Evolutionary conservation across 2,888 invertebrate genomes (phyloP), one percentile per base, ranked within the genome.

Genomic region (Halictus ligatus): DNA sequence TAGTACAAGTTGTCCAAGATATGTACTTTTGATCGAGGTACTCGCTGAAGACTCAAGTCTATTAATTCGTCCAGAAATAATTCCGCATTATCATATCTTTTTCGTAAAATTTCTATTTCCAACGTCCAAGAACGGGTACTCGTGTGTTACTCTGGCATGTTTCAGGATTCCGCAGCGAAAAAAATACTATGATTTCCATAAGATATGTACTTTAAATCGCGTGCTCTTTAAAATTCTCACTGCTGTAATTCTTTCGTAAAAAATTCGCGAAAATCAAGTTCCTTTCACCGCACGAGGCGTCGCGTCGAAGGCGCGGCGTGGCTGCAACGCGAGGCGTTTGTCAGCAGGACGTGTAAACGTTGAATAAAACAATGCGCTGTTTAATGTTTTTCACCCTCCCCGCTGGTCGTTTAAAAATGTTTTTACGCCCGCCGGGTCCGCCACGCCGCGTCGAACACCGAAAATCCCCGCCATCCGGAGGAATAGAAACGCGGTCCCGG

Each of bases 281-380:
- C n/a, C 12, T 58, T n/a, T n/a, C 4, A 58, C 58, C 58, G 58
- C 54, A n/a, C 54, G 54, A n/a, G 58, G 13, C 25, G 12, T 1
- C 25, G 29, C 13, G 64, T 15, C 72, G 48, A 25, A 48, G 80
- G 12, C 50, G 46, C 35, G 58, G 18, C 35, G 54, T 29, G 29
- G 29, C 29, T 25, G 12, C 12, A 43, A 10, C 40, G 43, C 43
- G 18, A 15, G 15, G 25, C 50, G 78, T 69, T 78, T 69, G 54
- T 80, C 74, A 50, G 6, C 40, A 21, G 10, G 50, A 40, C 54
- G 46, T 25, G 64, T 64, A 64, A 67, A 46, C 73, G 72, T 76
- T 64, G 67, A 76, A 80, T 80, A 85, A 80, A 85, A 85, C 79
- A 85, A 85, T 85, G 84, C 84, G 21, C 75, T 25, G 71, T 75